Evolutionary conservation across 2,888 invertebrate genomes (phyloP), one percentile per base, ranked within the genome.

Genomic region (Stenodera caucasica): DNA sequence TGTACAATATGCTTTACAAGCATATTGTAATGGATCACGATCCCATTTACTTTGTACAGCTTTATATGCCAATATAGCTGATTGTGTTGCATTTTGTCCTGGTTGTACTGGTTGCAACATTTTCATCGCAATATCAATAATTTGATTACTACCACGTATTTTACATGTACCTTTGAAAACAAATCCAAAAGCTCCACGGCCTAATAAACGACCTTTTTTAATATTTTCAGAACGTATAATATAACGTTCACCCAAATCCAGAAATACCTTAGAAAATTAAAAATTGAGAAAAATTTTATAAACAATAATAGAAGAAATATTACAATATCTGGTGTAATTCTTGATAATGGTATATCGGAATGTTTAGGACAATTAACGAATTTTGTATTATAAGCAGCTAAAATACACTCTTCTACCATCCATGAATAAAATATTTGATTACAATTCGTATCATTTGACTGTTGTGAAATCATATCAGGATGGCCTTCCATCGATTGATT

Each of bases 161-260:
- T 87, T 87, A 78, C 90, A 91, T 5, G 84, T 84, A 0, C 91
- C 95, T 72, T 90, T 87, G 78, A 96, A 95, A 8, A 99, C 99
- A 71, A 98, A 96, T 2, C 98, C 98, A 83, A 98, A 99, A 0
- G 98, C 97, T 1, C 99, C 99, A n/a, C 97, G 88, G 0, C 98
- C 98, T 33, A 96, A 84, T 54, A 93, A 81, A 0, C 87, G 84
- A 0, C 89, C 90, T 60, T 91, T 85, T 49, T 89, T 86, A 3
- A 99, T 87, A 70, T 90, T 89, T 62, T 94, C 92, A 63, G 92
- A 88, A 67, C 90, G 88, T 12, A 98, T 91, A 9, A 95, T 85
- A 69, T 90, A 87, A 35, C 88, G 85, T 51, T 91, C 89, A 12
- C 92, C 92, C 56, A 98, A 85, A 81, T 98, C 98, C 65, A 94